These are phyloP conservation scores for Hafferia zeledoni DNA, from an alignment of 2,797 vertebrate species.

Conservation along the genomic window DNA sequence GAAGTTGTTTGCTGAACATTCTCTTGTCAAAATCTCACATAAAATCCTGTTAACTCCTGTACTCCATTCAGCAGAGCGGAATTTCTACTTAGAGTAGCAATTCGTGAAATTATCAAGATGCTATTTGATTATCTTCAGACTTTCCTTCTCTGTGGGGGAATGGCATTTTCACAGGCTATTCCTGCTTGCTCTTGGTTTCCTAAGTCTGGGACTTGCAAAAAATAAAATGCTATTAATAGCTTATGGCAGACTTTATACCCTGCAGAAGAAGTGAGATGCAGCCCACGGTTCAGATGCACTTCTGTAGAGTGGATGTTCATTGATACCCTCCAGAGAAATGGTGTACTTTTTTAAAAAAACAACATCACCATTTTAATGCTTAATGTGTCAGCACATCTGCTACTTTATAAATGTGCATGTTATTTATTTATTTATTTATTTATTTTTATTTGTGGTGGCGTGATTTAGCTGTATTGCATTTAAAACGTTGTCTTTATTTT, in stretches of 20 bases:
- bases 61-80: neutral
- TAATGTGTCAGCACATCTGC: neutral
- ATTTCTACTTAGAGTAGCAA: neutral
- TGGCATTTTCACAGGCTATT: neutral
- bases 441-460: neutral
- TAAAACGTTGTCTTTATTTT: neutral
- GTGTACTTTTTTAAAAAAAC: neutral
- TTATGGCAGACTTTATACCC: neutral
- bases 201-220: neutral
- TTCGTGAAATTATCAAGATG: neutral
- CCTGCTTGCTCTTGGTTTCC: neutral
- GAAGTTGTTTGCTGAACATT: neutral
- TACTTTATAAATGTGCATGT: neutral
- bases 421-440: too few species aligned
- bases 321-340: neutral
- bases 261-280: neutral
- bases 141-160: neutral
- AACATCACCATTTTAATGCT: neutral
- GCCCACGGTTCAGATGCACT: neutral
- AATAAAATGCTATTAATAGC: neutral
- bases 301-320: neutral
- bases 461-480: neutral
- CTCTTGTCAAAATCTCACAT: neutral
- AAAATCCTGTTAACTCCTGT: neutral
- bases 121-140: neutral